A percentile compares a stretch with the other conserved stretches of the same genome.
Evolutionary conservation across 2,888 invertebrate genomes (phyloP).

Genomic region (Metacarcinus magister): DNA sequence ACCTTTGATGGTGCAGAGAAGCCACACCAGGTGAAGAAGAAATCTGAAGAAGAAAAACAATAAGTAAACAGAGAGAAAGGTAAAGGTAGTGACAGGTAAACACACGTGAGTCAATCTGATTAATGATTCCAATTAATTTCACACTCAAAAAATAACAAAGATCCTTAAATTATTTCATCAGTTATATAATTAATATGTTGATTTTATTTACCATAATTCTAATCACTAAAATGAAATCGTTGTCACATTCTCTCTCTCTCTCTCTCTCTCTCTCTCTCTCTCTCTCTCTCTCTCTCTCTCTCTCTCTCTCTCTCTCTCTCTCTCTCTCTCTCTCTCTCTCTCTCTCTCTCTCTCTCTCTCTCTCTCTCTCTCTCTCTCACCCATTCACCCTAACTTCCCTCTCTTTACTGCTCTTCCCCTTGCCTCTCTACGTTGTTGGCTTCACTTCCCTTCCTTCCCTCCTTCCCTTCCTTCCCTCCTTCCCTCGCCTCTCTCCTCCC

Average conservation of each 20-base stretch:
- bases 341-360: constrained; percentile 49
- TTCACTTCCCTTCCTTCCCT: no score
- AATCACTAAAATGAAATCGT: no score
- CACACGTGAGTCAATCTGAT: neutral
- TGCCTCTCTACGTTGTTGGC: neutral
- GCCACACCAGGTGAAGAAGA: no score
- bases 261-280: no score
- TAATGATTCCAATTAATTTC: neutral
- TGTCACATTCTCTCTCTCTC: no score
- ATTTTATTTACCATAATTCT: no score
- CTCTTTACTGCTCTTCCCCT: constrained; percentile 28
- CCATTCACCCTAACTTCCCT: neutral
- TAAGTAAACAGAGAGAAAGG: no score
- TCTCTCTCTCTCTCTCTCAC: neutral
- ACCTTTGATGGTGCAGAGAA: no score
- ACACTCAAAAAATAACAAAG: neutral
- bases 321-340: constrained; percentile 31
- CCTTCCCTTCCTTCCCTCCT: no score
- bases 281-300: no score
- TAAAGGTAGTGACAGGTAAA: neutral
- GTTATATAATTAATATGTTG: no score
- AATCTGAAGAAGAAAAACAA: no score
- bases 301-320: constrained; percentile 50
- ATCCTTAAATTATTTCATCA: neutral
- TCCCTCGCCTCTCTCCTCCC: neutral